Percentiles rank a stretch among this genome's conserved stretches.
Conservation (phyloP, 2,113 vertebrate genomes). For the Setophaga coronata region DNA sequence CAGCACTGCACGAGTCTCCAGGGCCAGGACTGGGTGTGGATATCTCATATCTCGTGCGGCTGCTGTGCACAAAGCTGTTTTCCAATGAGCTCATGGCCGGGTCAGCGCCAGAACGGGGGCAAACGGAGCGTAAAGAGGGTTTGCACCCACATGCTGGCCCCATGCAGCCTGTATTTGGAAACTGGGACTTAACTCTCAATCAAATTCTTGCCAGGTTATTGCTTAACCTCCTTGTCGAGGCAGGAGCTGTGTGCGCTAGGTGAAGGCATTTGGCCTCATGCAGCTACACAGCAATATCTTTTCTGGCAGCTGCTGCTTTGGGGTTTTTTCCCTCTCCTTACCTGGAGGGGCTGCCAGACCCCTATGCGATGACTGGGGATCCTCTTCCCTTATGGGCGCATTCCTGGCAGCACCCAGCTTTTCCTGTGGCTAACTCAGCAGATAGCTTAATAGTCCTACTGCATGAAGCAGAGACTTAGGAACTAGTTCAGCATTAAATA, state of each 20-base stretch:
- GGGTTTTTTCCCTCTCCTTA: not conserved
- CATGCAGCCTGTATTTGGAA: not conserved
- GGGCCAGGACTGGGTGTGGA: not conserved
- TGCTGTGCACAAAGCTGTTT: not conserved
- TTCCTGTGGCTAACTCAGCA: not conserved
- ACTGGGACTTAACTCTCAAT: not conserved
- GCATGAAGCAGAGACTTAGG: not conserved
- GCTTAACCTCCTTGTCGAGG: not conserved
- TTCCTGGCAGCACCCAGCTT: not conserved
- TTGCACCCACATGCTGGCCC: not conserved
- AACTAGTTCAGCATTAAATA: not conserved
- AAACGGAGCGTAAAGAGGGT: not conserved
- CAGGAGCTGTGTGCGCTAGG: not conserved
- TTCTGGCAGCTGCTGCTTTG: not conserved
- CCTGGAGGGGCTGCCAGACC: not conserved
- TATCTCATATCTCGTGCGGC: accelerated
- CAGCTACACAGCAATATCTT: not conserved
- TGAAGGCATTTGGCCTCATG: not conserved
- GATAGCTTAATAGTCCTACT: not conserved
- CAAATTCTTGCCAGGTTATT: not conserved
- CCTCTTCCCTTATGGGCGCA: not conserved
- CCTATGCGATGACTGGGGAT: accelerated
- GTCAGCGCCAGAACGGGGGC: not conserved
- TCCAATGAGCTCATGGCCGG: constrained; percentile 9
- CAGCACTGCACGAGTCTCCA: accelerated